Percentiles rank a stretch among this genome's conserved stretches.
Evolutionary conservation across 2,113 vertebrate genomes (phyloP).

Genomic region (Corvus hawaiiensis): DNA sequence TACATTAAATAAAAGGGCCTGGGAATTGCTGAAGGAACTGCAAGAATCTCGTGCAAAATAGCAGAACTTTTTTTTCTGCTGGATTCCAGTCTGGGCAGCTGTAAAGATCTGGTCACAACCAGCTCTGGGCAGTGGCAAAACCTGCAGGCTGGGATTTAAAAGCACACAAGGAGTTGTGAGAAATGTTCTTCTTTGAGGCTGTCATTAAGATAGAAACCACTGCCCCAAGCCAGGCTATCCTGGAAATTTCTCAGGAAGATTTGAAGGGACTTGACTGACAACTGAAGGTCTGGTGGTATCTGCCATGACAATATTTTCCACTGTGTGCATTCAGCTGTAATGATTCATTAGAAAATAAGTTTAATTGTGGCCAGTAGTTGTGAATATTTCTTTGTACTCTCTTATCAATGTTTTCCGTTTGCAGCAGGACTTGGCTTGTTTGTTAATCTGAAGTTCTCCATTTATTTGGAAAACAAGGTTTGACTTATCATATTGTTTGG

Average conservation of each 20-base stretch:
- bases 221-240: not conserved
- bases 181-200: not conserved
- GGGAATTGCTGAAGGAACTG: constrained; percentile 7
- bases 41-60: not conserved
- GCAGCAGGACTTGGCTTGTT: constrained; percentile 46
- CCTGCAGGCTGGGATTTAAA: not conserved
- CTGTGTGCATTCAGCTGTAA: not conserved
- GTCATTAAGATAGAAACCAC: not conserved
- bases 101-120: not conserved
- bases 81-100: not conserved
- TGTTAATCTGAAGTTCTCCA: constrained; percentile 45
- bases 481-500: constrained; percentile 53
- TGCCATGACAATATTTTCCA: not conserved
- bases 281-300: not conserved
- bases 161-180: not conserved
- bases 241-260: constrained; percentile 10
- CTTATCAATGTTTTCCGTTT: constrained; percentile 67
- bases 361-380: constrained; percentile 51
- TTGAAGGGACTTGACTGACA: not conserved
- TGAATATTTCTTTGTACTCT: constrained; percentile 60
- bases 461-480: constrained; percentile 72
- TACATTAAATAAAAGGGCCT: not conserved
- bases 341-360: constrained; percentile 39
- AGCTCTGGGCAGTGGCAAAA: not conserved
- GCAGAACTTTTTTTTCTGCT: not conserved